A percentile compares a stretch with the other conserved stretches of the same genome.
phyloP scores from a whole-genome alignment of 2,888 invertebrate species.

The Drosophila koepferae region DNA sequence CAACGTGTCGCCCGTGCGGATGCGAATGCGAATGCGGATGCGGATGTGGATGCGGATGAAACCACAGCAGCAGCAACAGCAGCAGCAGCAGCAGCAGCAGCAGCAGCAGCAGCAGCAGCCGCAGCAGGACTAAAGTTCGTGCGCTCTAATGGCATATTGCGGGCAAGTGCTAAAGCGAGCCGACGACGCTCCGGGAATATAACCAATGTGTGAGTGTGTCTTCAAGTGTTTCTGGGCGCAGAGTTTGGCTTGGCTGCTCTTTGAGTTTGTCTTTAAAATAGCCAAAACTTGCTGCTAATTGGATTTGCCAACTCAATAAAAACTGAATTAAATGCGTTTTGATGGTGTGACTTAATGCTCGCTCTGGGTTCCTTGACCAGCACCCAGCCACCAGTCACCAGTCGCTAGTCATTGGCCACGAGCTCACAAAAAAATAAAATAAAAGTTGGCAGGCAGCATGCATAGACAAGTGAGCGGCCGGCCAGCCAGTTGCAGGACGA shows the following conservation, averaged over 20 bases:
- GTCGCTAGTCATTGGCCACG: conserved; percentile 6
- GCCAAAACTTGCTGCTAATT: conserved; percentile 70
- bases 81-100: conserved; percentile 48
- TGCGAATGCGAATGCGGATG: conserved; percentile 43
- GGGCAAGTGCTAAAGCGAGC: conserved; percentile 64
- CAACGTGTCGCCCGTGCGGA: conserved; percentile 76
- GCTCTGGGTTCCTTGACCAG: conserved; percentile 63
- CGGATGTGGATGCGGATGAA: conserved; percentile 37
- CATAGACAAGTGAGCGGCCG: conserved; percentile 54
- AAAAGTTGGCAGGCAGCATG: conserved; percentile 64
- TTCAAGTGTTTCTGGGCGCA: conserved; percentile 31
- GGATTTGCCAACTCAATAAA: conserved; percentile 79
- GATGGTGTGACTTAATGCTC: conserved; percentile 69
- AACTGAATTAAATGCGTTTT: conserved; percentile 74
- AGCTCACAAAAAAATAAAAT: neutral
- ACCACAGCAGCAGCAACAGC: neutral
- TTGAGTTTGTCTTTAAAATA: conserved; percentile 60
- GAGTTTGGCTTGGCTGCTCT: conserved; percentile 1
- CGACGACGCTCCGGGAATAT: conserved; percentile 45
- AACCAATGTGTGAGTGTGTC: conserved; percentile 39
- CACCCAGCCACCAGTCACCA: conserved; percentile 10
- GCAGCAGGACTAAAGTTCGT: conserved; percentile 62
- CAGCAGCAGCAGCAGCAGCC: conserved; percentile 39
- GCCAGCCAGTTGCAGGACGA: conserved; percentile 16
- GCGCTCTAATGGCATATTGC: conserved; percentile 69